Base-by-base conservation (phyloP, 64 coral and sea anemone genomes). In the Montipora sp. region DNA sequence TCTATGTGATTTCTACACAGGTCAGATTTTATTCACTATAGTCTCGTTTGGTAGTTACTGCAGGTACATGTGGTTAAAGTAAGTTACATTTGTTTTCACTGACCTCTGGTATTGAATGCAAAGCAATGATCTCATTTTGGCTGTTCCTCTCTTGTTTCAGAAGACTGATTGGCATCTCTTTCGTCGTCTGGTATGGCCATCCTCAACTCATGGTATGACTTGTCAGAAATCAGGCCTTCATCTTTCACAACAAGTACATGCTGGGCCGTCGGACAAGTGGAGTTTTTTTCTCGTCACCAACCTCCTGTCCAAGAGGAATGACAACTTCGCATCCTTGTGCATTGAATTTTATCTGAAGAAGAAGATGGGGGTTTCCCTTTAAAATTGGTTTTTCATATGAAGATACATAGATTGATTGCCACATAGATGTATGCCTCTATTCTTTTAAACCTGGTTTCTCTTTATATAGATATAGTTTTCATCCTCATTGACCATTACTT, bases 151-250 rank as follows among this genome's bases (percentile, higher is more conserved):
- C 60, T 43, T 24, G 2, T 15, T 55, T 71, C 1, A 94, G 12
- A 11, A 49, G 15, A 19, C 47, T 83, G 5, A 94, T 48, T 4
- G 80, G 72, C 60, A 14, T n/a, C 55, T 66, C 51, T 5, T 0
- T 20, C 58, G 0, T 90, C 75, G 4, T 89, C 88, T 16, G 51
- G 47, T 15, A 78, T 70, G 0, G 93, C 60, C 93, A 95, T 87
- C 21, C 73, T 19, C 0, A 90, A 55, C 51, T 55, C 93, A 22
- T 90, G 93, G 53, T 90, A 95, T 14, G 88, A 75, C 36, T 90
- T 67, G 7, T 95, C 93, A 22, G 73, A 90, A 7, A 90, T 49
- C 3, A 90, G 79, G 1, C 88, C 80, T 22, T 65, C 24, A 16
- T 95, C 81, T 59, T 95, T 95, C 0, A 65, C 88, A 10, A 78